These are phyloP conservation scores for Hippolais icterina DNA, from an alignment of 2,113 vertebrate genomes.

Conservation along the genomic window DNA sequence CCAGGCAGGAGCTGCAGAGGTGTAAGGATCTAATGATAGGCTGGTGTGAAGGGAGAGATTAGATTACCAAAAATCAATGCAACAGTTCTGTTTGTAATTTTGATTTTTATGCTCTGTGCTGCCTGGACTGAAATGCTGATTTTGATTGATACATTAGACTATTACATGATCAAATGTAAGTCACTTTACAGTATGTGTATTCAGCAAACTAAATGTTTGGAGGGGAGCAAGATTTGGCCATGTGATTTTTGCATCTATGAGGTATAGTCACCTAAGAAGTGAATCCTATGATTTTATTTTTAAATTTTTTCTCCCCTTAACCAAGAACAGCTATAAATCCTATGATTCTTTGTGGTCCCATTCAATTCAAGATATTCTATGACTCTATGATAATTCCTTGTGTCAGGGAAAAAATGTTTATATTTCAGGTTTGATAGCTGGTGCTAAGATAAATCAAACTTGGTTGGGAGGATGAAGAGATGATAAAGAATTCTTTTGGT, in stretches of 20 bases:
- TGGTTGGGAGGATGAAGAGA: neutral
- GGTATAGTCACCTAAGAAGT: neutral
- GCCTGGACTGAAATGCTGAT: conserved; percentile 1
- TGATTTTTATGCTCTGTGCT: conserved; percentile 11
- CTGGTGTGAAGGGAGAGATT: conserved; percentile 33
- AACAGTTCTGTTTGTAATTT: conserved; percentile 1
- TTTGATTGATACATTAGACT: conserved; percentile 43
- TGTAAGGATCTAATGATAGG: conserved; percentile 24
- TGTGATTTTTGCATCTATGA: neutral
- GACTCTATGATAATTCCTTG: neutral
- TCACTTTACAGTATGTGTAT: neutral
- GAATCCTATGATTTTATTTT: neutral
- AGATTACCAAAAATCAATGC: conserved; percentile 64
- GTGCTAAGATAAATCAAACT: neutral
- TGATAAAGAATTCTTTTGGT: neutral
- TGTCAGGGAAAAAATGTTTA: neutral
- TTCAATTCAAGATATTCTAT: neutral
- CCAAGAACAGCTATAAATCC: neutral
- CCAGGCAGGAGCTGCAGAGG: neutral
- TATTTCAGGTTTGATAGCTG: neutral
- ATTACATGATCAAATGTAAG: neutral
- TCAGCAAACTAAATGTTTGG: neutral
- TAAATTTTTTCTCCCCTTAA: fast-evolving
- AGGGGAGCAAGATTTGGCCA: neutral
- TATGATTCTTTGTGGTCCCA: neutral